These are phyloP conservation scores for Margarornis squamiger DNA, from an alignment of 2,797 vertebrate genomes.

Conservation along the genomic window DNA sequence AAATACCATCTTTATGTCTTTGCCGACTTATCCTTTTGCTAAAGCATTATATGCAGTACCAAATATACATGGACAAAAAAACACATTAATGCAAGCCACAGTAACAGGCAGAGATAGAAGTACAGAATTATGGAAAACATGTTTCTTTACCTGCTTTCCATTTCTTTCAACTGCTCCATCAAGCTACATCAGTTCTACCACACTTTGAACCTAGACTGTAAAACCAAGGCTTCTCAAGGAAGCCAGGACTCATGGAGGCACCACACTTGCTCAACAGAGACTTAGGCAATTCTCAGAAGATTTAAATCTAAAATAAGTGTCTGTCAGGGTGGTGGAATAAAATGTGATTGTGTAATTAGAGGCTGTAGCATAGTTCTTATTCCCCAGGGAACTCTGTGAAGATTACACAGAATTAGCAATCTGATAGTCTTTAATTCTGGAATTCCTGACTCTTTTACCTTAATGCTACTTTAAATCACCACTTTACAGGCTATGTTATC, in stretches of 20 bases:
- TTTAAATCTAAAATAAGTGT: background rate
- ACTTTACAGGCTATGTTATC: background rate
- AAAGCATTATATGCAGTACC: background rate
- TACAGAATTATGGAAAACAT: background rate
- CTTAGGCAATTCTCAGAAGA: background rate
- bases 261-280: background rate
- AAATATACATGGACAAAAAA: background rate
- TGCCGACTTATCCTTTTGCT: background rate
- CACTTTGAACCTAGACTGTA: background rate
- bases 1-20: background rate
- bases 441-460: background rate
- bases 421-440: background rate
- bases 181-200: background rate
- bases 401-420: background rate
- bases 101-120: background rate
- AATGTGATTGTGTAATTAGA: background rate
- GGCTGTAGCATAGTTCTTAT: background rate
- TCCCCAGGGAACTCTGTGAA: background rate
- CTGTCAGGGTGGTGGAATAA: background rate
- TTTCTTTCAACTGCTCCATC: background rate
- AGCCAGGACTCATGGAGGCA: background rate
- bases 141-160: background rate
- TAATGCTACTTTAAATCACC: background rate
- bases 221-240: background rate
- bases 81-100: background rate